Evolutionary conservation across 1,140 invertebrate genomes (phyloP), one percentile per base, ranked within the genome.

Genomic region (Formica selysi): DNA sequence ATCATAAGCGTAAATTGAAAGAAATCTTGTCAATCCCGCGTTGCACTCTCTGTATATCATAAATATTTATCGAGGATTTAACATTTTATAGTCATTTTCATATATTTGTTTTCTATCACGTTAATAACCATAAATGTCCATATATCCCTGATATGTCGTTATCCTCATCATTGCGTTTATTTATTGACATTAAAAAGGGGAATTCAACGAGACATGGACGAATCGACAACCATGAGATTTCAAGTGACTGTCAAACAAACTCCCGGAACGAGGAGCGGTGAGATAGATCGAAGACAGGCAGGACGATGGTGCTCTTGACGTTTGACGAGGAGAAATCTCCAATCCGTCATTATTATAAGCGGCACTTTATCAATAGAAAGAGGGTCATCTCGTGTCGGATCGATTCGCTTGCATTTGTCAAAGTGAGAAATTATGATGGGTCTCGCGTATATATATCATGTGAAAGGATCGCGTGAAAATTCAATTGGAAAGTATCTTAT

Each of bases 371-470:
- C 86, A 74, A 70, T 67, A 68, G 41, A 51, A 73, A 64, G 71
- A 84, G 87, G 79, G 65, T 89, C 80, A 85, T 48, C 51, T 61
- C 67, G 74, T 73, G 81, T 88, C 81, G 80, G 51, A 89, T 89
- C 87, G 80, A 88, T 89, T 68, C 64, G 68, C 87, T 71, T 79
- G 44, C 57, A 68, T 86, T 57, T 74, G 44, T 74, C 54, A 78
- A 88, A 85, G 74, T 86, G 86, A 89, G 87, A 74, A 89, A 89
- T 89, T 85, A 89, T 76, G 81, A 88, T 74, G 81, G 87, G 59
- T 62, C 19, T 73, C 32, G 68, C 68, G 38, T 59, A 68, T 29
- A 87, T 76, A 81, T 64, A 62, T 84, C 48, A 48, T 11, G 65
- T 22, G 48, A 65, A 76, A 54, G 64, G 70, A 76, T 88, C 87